phyloP scores from a whole-genome alignment of 2,797 vertebrate species.

The Furcifer pardalis region DNA sequence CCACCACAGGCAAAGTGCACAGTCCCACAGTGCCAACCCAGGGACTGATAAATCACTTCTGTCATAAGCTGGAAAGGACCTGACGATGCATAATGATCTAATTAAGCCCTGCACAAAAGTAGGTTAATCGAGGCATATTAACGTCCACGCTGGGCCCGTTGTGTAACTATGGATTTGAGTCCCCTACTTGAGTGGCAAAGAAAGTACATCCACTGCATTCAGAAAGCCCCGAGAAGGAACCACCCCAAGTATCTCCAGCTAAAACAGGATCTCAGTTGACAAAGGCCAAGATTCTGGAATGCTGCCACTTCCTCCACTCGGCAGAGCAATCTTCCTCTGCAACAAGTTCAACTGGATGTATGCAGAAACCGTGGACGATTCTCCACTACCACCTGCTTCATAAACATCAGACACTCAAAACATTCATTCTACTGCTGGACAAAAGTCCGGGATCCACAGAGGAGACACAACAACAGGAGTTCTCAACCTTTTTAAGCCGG shows the following conservation, averaged over 20 bases:
- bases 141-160: neutral
- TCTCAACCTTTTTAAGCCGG: too few relatives aligned
- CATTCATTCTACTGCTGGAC: neutral
- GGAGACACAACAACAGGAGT: neutral
- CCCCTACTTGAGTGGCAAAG: neutral
- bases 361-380: neutral
- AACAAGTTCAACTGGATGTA: neutral
- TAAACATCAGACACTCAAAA: neutral
- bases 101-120: neutral
- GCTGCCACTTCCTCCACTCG: too few relatives aligned
- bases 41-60: too few relatives aligned
- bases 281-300: neutral
- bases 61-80: too few relatives aligned
- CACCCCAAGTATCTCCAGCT: neutral
- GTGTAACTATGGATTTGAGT: neutral
- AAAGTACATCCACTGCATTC: neutral
- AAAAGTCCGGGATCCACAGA: neutral
- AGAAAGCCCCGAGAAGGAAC: neutral
- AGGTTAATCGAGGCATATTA: neutral
- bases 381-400: neutral
- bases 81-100: too few relatives aligned
- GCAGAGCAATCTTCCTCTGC: neutral
- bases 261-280: neutral
- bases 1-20: too few relatives aligned
- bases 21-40: too few relatives aligned